These are phyloP conservation scores for Platycheirus albimanus DNA, from an alignment of 2,888 invertebrate species.

Conservation along the genomic window DNA sequence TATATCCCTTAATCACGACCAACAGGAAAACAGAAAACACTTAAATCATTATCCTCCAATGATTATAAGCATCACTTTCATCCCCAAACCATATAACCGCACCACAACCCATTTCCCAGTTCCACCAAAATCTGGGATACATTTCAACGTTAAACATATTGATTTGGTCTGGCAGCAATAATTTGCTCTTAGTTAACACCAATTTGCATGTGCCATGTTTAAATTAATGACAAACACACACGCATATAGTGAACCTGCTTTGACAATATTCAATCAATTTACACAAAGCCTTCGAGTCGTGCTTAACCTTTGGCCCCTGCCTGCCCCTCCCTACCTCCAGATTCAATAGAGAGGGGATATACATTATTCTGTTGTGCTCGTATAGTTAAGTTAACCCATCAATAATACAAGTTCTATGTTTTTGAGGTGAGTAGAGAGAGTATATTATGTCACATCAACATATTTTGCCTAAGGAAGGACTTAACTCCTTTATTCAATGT, in stretches of 20 bases:
- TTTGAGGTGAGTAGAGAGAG: conserved; percentile 22
- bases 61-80: neutral
- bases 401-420: conserved; percentile 23
- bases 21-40: neutral
- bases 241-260: conserved; percentile 35
- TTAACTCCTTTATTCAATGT: conserved; percentile 66
- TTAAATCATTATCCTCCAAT: neutral
- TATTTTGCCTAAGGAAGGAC: conserved; percentile 43
- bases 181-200: conserved; percentile 46
- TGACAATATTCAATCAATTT: conserved; percentile 68
- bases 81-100: too few species aligned
- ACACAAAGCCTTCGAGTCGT: conserved; percentile 11
- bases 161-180: neutral
- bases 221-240: conserved; percentile 55
- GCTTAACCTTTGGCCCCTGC: conserved; percentile 55
- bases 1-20: too few species aligned
- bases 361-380: neutral
- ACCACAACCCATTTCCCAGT: neutral
- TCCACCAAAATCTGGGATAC: conserved; percentile 1
- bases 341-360: conserved; percentile 9
- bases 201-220: conserved; percentile 61
- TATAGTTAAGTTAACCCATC: conserved; percentile 50
- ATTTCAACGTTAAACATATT: conserved; percentile 1
- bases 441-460: conserved; percentile 66
- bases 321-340: too few species aligned